Evolutionary conservation across 2,797 vertebrate genomes (phyloP).

Genomic region (Sciaenops ocellatus): DNA sequence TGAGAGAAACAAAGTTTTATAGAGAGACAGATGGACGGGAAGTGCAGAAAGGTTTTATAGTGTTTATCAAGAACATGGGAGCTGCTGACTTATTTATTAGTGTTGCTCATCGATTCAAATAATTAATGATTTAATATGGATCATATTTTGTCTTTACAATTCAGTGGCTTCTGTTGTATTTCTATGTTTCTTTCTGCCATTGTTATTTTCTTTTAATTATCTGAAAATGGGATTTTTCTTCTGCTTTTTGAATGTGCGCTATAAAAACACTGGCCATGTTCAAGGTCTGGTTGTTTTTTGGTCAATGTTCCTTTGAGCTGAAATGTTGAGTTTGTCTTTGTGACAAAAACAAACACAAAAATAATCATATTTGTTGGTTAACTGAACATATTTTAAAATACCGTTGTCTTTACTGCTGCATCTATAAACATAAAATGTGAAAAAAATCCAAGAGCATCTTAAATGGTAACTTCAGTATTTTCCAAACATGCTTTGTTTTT

Average conservation of each 20-base stretch:
- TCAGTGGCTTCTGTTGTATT: no score
- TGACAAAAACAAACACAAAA: neutral
- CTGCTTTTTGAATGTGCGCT: neutral
- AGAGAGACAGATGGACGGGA: constrained; percentile 32
- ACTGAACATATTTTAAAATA: neutral
- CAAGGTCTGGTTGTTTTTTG: neutral
- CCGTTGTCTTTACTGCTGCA: neutral
- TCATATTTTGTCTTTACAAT: neutral
- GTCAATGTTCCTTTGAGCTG: neutral
- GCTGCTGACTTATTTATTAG: neutral
- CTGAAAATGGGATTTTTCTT: neutral
- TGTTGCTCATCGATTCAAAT: neutral
- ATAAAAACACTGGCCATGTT: neutral
- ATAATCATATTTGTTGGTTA: neutral
- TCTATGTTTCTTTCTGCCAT: neutral
- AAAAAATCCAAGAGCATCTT: no score
- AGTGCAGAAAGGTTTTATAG: constrained; percentile 6
- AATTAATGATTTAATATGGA: neutral
- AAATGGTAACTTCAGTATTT: no score
- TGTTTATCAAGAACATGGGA: constrained; percentile 13
- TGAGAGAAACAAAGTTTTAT: constrained; percentile 5
- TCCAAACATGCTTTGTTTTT: no score
- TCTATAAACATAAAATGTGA: neutral
- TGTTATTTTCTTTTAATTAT: neutral
- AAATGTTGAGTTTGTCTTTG: neutral